Conservation (phyloP, 2,113 vertebrate species). For the Mustelus asterias region DNA sequence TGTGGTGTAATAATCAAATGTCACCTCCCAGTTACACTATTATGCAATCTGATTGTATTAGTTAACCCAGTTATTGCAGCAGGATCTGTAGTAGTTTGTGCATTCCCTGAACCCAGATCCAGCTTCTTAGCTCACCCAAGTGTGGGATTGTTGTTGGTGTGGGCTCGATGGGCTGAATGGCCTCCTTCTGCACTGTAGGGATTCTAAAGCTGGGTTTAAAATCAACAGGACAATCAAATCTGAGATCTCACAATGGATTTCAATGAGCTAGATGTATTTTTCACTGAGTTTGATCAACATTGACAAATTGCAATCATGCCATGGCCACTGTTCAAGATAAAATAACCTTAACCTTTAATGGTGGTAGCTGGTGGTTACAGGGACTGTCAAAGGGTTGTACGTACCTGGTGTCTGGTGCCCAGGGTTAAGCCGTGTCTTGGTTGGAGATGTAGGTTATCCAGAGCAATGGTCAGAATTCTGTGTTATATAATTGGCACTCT, state of each 20-base stretch:
- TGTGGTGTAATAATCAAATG: neutral
- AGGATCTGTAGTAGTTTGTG: too few species aligned
- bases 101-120: too few species aligned
- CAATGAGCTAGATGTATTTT: neutral
- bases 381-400: neutral
- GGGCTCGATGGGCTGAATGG: too few species aligned
- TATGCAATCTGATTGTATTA: neutral
- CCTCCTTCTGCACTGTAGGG: too few species aligned
- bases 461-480: neutral
- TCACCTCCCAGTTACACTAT: neutral
- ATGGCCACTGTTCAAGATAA: neutral
- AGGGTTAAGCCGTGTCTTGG: neutral
- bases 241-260: neutral
- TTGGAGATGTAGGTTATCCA: neutral
- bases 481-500: neutral
- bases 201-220: too few species aligned
- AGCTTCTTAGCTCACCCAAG: too few species aligned
- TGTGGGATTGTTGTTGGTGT: too few species aligned
- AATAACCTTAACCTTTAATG: neutral
- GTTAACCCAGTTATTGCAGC: neutral
- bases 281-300: too few species aligned
- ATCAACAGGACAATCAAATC: too few species aligned
- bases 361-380: too few species aligned
- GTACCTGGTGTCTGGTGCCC: neutral
- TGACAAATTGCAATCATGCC: neutral